A percentile compares a stretch with the other conserved stretches of the same genome.
These are phyloP conservation scores for Pseudopipra pipra DNA, from an alignment of 2,113 vertebrate genomes.

Conservation along the genomic window DNA sequence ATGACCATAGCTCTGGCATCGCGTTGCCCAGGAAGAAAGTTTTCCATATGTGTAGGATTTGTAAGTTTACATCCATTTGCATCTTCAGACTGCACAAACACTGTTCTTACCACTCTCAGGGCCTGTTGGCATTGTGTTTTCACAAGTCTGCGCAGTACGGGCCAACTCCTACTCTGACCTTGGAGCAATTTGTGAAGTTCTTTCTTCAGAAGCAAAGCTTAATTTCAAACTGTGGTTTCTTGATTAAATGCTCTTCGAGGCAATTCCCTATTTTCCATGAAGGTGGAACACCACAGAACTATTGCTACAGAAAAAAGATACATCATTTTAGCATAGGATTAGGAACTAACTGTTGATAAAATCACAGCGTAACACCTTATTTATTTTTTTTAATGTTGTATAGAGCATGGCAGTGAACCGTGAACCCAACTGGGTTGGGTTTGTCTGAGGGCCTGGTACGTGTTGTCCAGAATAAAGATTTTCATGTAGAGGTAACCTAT, in stretches of 20 bases:
- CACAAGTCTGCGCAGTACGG: background rate
- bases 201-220: background rate
- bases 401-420: background rate
- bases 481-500: background rate
- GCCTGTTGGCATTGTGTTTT: background rate
- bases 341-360: background rate
- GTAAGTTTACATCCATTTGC: background rate
- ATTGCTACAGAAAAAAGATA: background rate
- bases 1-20: background rate
- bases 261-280: background rate
- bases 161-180: background rate
- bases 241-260: background rate
- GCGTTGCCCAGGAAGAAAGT: accelerated
- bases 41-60: background rate
- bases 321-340: background rate
- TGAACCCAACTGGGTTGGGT: background rate
- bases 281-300: background rate
- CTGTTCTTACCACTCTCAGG: background rate
- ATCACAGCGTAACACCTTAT: background rate
- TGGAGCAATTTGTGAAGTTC: background rate
- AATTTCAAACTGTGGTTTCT: conserved; percentile 8
- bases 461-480: background rate
- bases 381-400: background rate
- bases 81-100: background rate
- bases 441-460: background rate